Conservation (phyloP, 2,113 vertebrate species). For the Petromus typicus region DNA sequence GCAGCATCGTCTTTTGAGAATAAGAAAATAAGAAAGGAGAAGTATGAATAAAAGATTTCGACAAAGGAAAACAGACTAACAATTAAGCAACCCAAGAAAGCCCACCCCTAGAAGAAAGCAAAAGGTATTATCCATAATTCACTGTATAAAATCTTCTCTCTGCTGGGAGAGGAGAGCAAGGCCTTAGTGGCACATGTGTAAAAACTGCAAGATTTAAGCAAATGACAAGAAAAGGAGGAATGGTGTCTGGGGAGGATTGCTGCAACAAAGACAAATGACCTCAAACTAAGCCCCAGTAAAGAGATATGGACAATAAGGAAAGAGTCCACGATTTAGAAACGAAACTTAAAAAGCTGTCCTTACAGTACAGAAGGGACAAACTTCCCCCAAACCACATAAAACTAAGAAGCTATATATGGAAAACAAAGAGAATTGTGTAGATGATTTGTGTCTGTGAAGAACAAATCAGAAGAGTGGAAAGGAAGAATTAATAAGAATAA, state of each 20-base stretch:
- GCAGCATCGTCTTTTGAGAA: neutral
- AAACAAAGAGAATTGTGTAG: neutral
- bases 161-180: neutral
- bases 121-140: neutral
- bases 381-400: neutral
- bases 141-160: neutral
- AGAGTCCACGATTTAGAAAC: too few relatives aligned
- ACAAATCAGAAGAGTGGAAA: neutral
- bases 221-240: neutral
- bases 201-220: neutral
- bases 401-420: neutral
- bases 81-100: neutral
- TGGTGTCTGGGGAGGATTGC: fast-evolving
- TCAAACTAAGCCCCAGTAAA: fast-evolving
- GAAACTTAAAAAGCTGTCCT: too few relatives aligned
- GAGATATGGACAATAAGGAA: neutral
- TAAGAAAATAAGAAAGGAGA: neutral
- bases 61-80: neutral
- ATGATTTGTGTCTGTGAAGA: neutral
- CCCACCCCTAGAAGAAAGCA: neutral
- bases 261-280: neutral
- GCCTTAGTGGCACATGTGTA: neutral
- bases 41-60: neutral
- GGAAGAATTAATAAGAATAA: neutral
- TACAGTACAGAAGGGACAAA: neutral